Percentiles rank a stretch among this genome's conserved stretches.
phyloP scores from a whole-genome alignment of 2,113 vertebrate genomes.

The Protobothrops mucrosquamatus region DNA sequence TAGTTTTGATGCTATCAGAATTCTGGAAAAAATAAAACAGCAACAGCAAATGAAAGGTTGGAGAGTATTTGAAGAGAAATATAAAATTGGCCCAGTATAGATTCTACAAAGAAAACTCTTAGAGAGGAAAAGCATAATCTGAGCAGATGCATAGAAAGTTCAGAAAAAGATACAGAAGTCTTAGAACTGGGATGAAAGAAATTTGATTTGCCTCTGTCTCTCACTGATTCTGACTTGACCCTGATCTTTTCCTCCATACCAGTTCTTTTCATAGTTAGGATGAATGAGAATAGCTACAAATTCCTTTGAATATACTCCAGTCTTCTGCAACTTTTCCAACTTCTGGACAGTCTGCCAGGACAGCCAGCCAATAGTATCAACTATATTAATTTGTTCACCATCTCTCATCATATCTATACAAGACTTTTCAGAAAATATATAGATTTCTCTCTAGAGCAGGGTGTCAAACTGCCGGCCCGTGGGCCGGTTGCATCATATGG shows the following conservation, averaged over 20 bases:
- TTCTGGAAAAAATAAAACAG: neutral
- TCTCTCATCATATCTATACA: neutral
- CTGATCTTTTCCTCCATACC: neutral
- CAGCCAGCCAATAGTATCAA: neutral
- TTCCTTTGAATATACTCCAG: neutral
- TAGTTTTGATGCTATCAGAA: neutral
- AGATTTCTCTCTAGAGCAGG: neutral
- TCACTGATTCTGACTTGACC: neutral
- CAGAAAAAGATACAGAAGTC: neutral
- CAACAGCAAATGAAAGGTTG: neutral
- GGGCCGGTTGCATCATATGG: too few species aligned
- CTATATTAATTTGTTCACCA: neutral
- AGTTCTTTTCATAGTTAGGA: neutral
- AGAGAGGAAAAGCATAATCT: neutral
- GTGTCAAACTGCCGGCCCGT: too few species aligned
- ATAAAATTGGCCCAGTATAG: neutral
- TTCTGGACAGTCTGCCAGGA: neutral
- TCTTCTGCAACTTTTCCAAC: neutral
- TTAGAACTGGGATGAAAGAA: neutral
- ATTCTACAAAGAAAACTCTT: neutral
- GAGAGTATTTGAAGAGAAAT: slow-evolving; percentile 2
- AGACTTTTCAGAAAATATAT: neutral
- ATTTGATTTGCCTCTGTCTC: neutral
- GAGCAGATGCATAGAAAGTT: neutral
- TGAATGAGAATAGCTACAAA: neutral